Evolutionary conservation across 2,113 vertebrate genomes (phyloP).

Genomic region (Megaptera novaeangliae): DNA sequence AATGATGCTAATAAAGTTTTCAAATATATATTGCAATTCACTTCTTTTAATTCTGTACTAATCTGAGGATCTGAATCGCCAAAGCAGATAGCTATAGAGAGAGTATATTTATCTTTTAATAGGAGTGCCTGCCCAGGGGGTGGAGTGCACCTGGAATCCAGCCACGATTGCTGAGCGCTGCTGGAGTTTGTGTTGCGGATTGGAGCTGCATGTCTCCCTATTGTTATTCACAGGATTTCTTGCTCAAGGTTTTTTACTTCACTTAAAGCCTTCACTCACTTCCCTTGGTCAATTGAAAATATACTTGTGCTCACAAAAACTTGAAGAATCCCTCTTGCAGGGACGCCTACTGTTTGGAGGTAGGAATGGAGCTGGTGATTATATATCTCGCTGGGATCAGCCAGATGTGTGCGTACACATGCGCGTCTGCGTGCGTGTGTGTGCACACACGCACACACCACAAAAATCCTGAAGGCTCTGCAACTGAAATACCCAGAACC

Average conservation of each 20-base stretch:
- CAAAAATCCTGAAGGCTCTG: background rate
- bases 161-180: background rate
- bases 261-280: background rate
- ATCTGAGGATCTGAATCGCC: background rate
- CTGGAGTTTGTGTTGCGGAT: background rate
- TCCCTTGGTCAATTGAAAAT: background rate
- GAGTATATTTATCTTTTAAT: background rate
- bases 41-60: background rate
- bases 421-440: too few species aligned
- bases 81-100: background rate
- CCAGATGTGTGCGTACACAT: background rate
- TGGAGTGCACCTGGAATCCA: background rate
- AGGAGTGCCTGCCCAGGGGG: background rate
- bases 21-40: background rate
- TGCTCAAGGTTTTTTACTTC: background rate
- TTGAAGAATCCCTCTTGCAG: background rate
- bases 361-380: background rate
- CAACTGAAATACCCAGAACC: background rate
- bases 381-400: background rate
- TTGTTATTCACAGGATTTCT: background rate
- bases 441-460: too few species aligned
- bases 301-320: background rate
- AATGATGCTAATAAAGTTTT: background rate
- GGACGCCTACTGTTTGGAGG: background rate
- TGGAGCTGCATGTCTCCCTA: background rate